Evolutionary conservation across 1,140 invertebrate species (phyloP), one percentile per base, ranked within the genome.

Genomic region (Papilio glaucus): DNA sequence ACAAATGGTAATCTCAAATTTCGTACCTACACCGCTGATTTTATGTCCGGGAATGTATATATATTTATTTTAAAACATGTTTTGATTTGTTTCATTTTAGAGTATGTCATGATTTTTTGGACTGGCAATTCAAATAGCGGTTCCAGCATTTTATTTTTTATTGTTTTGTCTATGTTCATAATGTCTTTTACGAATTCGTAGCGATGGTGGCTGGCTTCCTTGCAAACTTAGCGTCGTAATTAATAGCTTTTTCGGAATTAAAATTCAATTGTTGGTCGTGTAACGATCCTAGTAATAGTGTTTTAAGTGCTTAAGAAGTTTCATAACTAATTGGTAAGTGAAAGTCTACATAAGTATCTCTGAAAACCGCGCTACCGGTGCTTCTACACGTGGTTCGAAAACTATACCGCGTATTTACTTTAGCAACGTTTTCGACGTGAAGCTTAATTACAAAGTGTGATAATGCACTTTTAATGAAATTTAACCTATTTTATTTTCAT

Each of bases 161-260:
- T 80, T 84, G 57, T 83, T 79, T 77, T 90, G 88, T 93, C 90
- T 93, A 93, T 93, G 90, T 75, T 80, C 71, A 89, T 86, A 85
- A 92, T 92, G 89, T 93, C 92, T 93, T 93, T 93, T 93, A 91
- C 92, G 89, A 89, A 90, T 92, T 92, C 81, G 87, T 92, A 93
- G 92, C 91, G 91, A 92, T 89, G 92, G 90, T 93, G 90, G 92
- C 91, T 91, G 91, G 92, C 92, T 92, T 93, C 86, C 88, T 93
- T 91, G 91, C 89, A 86, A 89, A 90, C 89, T 83, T 89, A 89
- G 89, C 90, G 84, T 92, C 89, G 83, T 93, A 90, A 90, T 89
- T 90, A 90, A 84, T 87, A 81, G 74, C 74, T 85, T 79, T 90
- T 88, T 90, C 86, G 77, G 87, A 83, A 85, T 85, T 81, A 77